A percentile compares a stretch with the other conserved stretches of the same genome.
phyloP scores from a whole-genome alignment of 2,888 invertebrate species.

The Amblyjoppa fuscipennis region DNA sequence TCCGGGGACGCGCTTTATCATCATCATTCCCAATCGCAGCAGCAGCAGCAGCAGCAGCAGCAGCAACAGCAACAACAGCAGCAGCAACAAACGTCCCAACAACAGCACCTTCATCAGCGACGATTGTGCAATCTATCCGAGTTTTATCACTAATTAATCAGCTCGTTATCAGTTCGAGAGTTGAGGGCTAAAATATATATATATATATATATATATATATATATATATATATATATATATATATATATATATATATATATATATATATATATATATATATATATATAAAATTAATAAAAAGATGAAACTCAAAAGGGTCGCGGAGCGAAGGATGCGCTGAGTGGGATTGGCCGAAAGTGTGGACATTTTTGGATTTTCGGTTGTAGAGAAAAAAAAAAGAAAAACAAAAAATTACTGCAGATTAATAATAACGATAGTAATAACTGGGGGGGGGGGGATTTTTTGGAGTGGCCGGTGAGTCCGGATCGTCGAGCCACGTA shows the following conservation, averaged over 20 bases:
- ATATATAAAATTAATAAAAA: no score
- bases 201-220: no score
- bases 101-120: slow-evolving; percentile 72
- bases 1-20: slow-evolving; percentile 79
- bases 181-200: not conserved
- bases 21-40: slow-evolving; percentile 74
- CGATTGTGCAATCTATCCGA: slow-evolving; percentile 84
- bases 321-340: not conserved
- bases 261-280: no score
- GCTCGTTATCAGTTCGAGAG: slow-evolving; percentile 3
- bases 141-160: slow-evolving; percentile 80
- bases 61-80: slow-evolving; percentile 68
- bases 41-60: slow-evolving; percentile 71
- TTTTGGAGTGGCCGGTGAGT: no score
- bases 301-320: not conserved
- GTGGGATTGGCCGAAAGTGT: not conserved
- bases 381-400: no score
- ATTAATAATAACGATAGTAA: no score
- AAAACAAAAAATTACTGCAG: no score
- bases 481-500: no score
- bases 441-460: no score
- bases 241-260: not conserved
- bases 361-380: not conserved
- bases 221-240: no score
- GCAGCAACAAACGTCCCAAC: slow-evolving; percentile 63